Evolutionary conservation across 2,113 vertebrate species (phyloP), one percentile per base, ranked within the genome.

Genomic region (Talpa occidentalis): DNA sequence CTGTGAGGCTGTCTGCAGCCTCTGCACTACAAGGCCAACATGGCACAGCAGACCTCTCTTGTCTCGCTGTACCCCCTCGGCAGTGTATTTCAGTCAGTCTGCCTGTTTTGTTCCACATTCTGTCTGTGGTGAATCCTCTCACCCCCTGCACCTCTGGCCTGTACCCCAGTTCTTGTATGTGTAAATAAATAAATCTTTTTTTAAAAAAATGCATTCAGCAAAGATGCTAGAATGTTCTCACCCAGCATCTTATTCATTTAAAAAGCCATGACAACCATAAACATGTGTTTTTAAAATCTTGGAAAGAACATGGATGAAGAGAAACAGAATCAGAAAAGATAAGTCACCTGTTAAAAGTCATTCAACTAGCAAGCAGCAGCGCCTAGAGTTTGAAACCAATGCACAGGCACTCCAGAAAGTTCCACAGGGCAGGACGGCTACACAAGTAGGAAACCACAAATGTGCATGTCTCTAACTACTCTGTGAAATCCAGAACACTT

Each of bases 361-460:
- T 42, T 19, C 21, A 92, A 37, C 0, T 47, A 44, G 16, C 32
- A 76, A 40, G 37, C 15, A 37, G 44, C 56, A 72, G 77, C 84
- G 35, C 24, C 7, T 16, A 37, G 14, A 44, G 47, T 30, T 14
- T 52, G 40, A 72, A 59, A 49, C 12, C 28, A 9, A 17, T 9
- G 52, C 47, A 66, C 5, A n/a, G 30, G 47, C 40, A 59, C 24
- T 74, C 49, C 10, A 49, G 35, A 44, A 26, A 35, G 12, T 52
- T 8, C 10, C 0, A 0, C 3, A 42, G 16, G 67, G 7, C 0
- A 2, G 10, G 22, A 10, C 22, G 87, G 10, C 47, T 14, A 35
- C 56, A 40, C 64, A 44, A 7, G 1, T 4, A 11, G 10, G 42
- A 73, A 12, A 49, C n/a, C 2, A 3, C 15, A 49, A 52, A 11